Base-by-base conservation (phyloP, 2,113 vertebrate species). In the Elaphurus davidianus region DNA sequence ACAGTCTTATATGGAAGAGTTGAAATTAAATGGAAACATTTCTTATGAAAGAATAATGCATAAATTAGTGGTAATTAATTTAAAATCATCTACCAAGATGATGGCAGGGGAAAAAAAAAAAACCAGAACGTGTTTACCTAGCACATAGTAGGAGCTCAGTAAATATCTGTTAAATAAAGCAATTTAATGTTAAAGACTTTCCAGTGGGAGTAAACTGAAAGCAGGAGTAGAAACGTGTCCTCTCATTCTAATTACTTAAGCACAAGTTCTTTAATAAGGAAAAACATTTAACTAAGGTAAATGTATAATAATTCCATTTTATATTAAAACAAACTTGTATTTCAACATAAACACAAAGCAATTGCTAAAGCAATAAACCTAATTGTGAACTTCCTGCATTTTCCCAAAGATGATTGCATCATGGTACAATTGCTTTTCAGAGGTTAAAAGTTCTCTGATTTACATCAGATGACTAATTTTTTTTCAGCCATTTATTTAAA, bases 301-400 rank as follows among this genome's bases (percentile, higher is more conserved):
- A 47, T 64, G 11, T 54, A 76, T 52, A 93, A 50, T 83, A 85
- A 86, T 84, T 87, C 33, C 59, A 94, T 43, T 64, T 90, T 86
- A 71, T 82, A 94, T 52, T 96, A 76, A 81, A 93, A 85, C 45
- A 95, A 74, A 93, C 36, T 83, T 93, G 28, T 90, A 82, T 59
- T 97, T 90, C 30, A 52, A 93, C 52, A 94, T 78, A 97, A 96
- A 87, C 47, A 94, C 36, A 82, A 94, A 91, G 74, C 55, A 96
- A 94, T 12, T 94, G 45, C 57, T 79, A 84, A 90, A 94, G 71
- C 33, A 97, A 87, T 76, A 87, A 87, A 92, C 50, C 79, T 95
- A 90, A 98, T 45, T 36, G n/a, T 76, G 88, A 96, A 96, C 85
- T 85, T 97, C 33, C 78, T 93, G 36, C 4, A 86, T 76, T 92